Evolutionary conservation across 2,113 vertebrate genomes (phyloP).

Genomic region (Psittacara wagleri): DNA sequence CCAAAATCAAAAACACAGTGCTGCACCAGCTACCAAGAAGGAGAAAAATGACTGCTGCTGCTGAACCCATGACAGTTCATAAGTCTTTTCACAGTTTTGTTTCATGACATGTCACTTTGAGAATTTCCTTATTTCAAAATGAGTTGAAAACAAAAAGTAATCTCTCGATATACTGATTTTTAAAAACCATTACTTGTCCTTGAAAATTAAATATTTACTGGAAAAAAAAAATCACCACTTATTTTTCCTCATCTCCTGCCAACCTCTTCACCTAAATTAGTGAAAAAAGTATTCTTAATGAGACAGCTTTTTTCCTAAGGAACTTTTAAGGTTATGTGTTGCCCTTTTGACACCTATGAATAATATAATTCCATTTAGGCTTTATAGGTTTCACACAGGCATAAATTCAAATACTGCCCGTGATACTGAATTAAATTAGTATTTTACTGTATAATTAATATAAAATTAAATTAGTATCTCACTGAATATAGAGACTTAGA

Average conservation of each 20-base stretch:
- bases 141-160: not conserved
- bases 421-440: not conserved
- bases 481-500: not conserved
- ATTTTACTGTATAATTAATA: not conserved
- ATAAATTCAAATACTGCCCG: not conserved
- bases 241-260: not conserved
- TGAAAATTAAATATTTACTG: not conserved
- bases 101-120: not conserved
- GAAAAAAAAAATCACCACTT: not conserved
- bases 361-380: not conserved
- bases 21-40: too few relatives aligned
- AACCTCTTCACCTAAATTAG: not conserved
- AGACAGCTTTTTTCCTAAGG: not conserved
- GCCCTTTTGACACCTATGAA: not conserved
- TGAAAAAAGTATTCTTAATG: not conserved
- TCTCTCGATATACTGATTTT: not conserved
- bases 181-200: not conserved
- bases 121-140: not conserved
- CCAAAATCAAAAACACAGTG: too few relatives aligned
- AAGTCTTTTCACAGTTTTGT: not conserved
- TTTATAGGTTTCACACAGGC: not conserved
- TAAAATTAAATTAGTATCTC: not conserved
- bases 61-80: not conserved
- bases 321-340: not conserved
- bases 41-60: too few relatives aligned